These are phyloP conservation scores for Xestoiulus laeticollis DNA, from an alignment of 2,888 invertebrate genomes.

Conservation along the genomic window DNA sequence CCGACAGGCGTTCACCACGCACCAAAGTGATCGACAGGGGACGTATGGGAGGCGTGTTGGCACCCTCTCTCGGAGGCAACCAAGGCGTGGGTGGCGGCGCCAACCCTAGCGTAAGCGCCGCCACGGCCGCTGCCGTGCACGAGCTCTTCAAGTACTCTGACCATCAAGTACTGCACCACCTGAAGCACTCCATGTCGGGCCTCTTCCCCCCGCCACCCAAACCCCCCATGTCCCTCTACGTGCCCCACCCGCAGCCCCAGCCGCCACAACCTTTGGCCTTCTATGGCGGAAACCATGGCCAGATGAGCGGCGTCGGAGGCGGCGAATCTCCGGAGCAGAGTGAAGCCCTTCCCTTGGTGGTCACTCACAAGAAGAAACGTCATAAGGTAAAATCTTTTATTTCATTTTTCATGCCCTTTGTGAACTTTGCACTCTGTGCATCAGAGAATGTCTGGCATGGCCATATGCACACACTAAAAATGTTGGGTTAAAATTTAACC, in stretches of 20 bases:
- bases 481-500: too few species aligned
- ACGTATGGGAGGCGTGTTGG: conserved; percentile 51
- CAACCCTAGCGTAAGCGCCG: background rate
- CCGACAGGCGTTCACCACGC: conserved; percentile 83
- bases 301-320: conserved; percentile 55
- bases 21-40: conserved; percentile 77
- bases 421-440: background rate
- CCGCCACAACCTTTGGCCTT: conserved; percentile 53
- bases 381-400: conserved; percentile 73
- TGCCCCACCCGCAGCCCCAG: conserved; percentile 55
- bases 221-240: conserved; percentile 60
- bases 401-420: background rate
- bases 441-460: too few species aligned
- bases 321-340: conserved; percentile 77
- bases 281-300: conserved; percentile 55
- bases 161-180: conserved; percentile 39
- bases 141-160: conserved; percentile 40
- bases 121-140: conserved; percentile 44
- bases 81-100: background rate
- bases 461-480: too few species aligned
- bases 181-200: conserved; percentile 54
- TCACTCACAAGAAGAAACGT: conserved; percentile 94
- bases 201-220: conserved; percentile 55
- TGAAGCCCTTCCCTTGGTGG: conserved; percentile 93
- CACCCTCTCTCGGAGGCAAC: background rate